These are phyloP conservation scores for Samia ricini DNA, from an alignment of 1,140 invertebrate species.

Conservation along the genomic window DNA sequence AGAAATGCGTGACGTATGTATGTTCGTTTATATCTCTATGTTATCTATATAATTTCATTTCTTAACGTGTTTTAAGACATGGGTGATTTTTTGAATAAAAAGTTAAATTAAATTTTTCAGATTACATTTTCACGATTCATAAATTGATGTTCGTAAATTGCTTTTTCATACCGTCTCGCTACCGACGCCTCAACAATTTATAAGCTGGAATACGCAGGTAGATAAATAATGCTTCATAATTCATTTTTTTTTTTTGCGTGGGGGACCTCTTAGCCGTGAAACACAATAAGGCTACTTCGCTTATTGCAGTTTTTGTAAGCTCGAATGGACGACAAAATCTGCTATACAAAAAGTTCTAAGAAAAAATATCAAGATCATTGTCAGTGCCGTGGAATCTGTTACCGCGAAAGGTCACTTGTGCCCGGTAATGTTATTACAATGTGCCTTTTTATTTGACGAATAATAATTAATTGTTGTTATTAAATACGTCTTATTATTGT, in stretches of 20 bases:
- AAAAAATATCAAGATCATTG: conserved; percentile 64
- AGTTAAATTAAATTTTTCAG: neutral
- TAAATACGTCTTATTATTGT: neutral
- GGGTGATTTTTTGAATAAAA: neutral
- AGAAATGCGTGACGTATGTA: too few relatives aligned
- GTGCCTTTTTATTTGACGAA: conserved; percentile 1
- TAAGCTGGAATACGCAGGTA: conserved; percentile 15
- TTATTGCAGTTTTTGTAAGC: conserved; percentile 26
- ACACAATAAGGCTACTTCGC: conserved; percentile 26
- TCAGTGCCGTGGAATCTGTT: conserved; percentile 46
- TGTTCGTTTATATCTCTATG: too few relatives aligned
- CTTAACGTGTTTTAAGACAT: too few relatives aligned
- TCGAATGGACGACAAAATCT: conserved; percentile 23
- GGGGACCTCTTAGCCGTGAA: conserved; percentile 25
- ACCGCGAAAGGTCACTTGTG: conserved; percentile 37
- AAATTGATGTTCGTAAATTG: conserved; percentile 15
- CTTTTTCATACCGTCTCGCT: conserved; percentile 19
- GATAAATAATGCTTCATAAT: conserved; percentile 20
- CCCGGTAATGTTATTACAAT: conserved; percentile 11
- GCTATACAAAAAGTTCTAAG: conserved; percentile 23
- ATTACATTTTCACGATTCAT: neutral
- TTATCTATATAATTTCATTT: too few relatives aligned
- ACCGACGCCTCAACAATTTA: conserved; percentile 15
- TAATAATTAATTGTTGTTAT: neutral
- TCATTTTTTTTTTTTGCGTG: conserved; percentile 21